Evolutionary conservation across 2,888 invertebrate genomes (phyloP), one percentile per base, ranked within the genome.

Genomic region (Euspilapteryx auroguttella): DNA sequence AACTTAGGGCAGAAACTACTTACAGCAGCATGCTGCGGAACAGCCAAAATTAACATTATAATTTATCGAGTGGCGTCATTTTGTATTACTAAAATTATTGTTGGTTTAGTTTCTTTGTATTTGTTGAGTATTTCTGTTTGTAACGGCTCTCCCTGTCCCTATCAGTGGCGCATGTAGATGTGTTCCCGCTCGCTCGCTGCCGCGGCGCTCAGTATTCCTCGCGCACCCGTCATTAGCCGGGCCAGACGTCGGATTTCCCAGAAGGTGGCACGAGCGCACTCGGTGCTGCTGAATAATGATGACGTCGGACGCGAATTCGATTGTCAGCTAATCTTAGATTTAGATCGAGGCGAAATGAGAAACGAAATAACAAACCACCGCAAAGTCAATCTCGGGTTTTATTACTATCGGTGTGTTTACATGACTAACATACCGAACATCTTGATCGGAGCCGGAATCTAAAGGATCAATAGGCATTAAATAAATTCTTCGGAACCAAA

Each of bases 201-300:
- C 38, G 34, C 37, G 38, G 41, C 55, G 50, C 41, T 71, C 63
- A 54, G 63, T 66, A 71, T 73, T 69, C 73, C 51, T 53, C 45
- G 45, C 64, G 49, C 58, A 53, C 40, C 39, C 50, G 49, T 69
- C 68, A 75, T 73, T 71, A 73, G 59, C 49, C 54, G 55, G 73
- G 59, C 49, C 54, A 54, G 68, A 63, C 69, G 55, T 52, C 47
- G 53, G 55, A 66, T 63, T n/a, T n/a, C n/a, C 62, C 59, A 51
- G 57, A 55, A 62, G 37, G 34, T 37, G 34, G 59, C 42, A 43
- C 47, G 44, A 53, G n/a, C n/a, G n/a, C n/a, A n/a, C n/a, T n/a
- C n/a, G n/a, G 45, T 52, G 47, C 49, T 43, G 40, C 51, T 55
- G 65, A 63, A 65, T 68, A 65, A 66, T 59, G 57, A 71, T 66